Evolutionary conservation across 2,888 invertebrate species (phyloP), one percentile per base, ranked within the genome.

Genomic region (Gastrophysa polygoni): DNA sequence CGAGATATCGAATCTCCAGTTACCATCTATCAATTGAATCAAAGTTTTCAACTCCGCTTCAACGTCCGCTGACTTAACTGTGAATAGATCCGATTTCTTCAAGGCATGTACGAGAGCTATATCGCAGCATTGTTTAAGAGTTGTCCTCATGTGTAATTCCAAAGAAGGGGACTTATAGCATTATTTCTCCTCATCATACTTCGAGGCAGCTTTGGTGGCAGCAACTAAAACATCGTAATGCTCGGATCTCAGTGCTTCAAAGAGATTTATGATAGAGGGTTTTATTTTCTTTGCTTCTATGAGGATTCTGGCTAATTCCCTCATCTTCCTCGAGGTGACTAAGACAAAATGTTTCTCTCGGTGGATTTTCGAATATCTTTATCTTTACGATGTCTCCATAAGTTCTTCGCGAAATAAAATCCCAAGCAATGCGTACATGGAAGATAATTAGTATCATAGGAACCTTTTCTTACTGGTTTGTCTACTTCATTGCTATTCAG

Each of bases 11-110:
- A 44, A 70, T 47, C 50, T 63, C 71, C 67, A 68, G 29, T 68
- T 43, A 6, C 43, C n/a, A 57, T 57, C 59, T 44, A 71, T 64
- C 7, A 73, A 34, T 51, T 68, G 64, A 50, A 68, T 68, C 29
- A 71, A 32, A 10, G 59, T 69, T 67, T 63, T 68, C 8, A 73
- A 46, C 10, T 71, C 67, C 5, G 66, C 61, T 59, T 72, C 69
- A 5, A 54, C 58, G 44, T 68, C 59, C 11, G 64, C 67, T 4
- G 62, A 14, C 4, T 28, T 17, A 8, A 18, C 48, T 20, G 46
- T 10, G 59, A 34, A 57, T 51, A 47, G 6, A 47, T 59, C 38
- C 64, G 63, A 59, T 68, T 57, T 67, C 63, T 70, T 71, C 21
- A 67, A 50, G 8, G 55, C 67, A 57, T 46, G 61, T 17, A 66